A percentile compares a stretch with the other conserved stretches of the same genome.
Evolutionary conservation across 2,113 vertebrate species (phyloP).

Genomic region (Etheostoma cragini): DNA sequence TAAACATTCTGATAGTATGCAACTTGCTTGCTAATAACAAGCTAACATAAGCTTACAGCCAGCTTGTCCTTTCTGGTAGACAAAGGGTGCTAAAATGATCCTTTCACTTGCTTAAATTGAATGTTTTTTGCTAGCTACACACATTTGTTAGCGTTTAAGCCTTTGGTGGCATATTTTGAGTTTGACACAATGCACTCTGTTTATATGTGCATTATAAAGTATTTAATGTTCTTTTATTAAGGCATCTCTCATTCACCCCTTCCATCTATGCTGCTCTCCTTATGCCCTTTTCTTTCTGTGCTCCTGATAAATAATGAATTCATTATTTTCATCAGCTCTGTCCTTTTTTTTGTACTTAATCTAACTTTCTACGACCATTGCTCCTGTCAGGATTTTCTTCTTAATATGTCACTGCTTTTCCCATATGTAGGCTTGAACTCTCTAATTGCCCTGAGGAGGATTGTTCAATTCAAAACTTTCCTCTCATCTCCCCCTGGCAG

Average conservation of each 20-base stretch:
- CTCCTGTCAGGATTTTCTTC: slow-evolving; percentile 47
- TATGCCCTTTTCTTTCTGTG: slow-evolving; percentile 59
- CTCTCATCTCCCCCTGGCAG: slow-evolving; percentile 39
- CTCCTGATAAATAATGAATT: slow-evolving; percentile 71
- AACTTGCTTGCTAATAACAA: no score
- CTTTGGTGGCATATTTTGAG: no score
- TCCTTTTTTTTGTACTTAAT: slow-evolving; percentile 49
- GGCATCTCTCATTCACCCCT: slow-evolving; percentile 40
- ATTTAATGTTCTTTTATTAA: slow-evolving; percentile 44
- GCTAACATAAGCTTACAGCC: no score
- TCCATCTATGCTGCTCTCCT: slow-evolving; percentile 27
- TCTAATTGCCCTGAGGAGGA: slow-evolving; percentile 61
- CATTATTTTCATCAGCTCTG: slow-evolving; percentile 54
- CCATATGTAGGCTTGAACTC: slow-evolving; percentile 44
- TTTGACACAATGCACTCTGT: no score
- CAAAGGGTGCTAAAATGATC: no score
- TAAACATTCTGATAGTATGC: no score
- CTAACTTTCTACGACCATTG: slow-evolving; percentile 45
- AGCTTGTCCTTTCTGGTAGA: no score
- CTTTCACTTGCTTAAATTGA: no score
- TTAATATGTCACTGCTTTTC: slow-evolving; percentile 53
- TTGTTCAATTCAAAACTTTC: slow-evolving; percentile 47
- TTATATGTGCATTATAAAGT: slow-evolving; percentile 23
- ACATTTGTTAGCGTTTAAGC: no score
- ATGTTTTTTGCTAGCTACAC: no score